phyloP scores from a whole-genome alignment of 2,797 vertebrate species.

The Neosalanx taihuensis region DNA sequence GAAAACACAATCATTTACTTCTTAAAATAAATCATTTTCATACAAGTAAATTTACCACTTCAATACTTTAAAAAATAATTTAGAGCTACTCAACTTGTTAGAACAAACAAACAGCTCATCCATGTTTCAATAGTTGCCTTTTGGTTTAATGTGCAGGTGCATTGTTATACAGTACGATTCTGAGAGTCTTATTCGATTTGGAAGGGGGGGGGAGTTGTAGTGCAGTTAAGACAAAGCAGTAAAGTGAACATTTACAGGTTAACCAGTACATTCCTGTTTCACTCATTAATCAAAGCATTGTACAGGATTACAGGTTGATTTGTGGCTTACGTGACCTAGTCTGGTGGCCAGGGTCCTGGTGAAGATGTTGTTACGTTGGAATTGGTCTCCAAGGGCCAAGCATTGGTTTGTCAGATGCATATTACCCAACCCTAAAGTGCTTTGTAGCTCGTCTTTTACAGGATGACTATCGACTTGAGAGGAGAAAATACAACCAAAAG shows the following conservation, averaged over 20 bases:
- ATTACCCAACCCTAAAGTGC: slow-evolving; percentile 69
- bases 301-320: slow-evolving; percentile 46
- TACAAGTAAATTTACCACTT: slow-evolving; percentile 67
- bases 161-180: slow-evolving; percentile 58
- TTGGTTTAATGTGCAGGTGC: slow-evolving; percentile 62
- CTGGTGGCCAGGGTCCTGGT: slow-evolving; percentile 43
- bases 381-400: slow-evolving; percentile 49
- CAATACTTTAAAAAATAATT: slow-evolving; percentile 66
- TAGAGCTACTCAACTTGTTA: slow-evolving; percentile 63
- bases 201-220: slow-evolving; percentile 36
- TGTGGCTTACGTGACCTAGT: slow-evolving; percentile 36
- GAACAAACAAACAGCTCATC: slow-evolving; percentile 66
- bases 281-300: slow-evolving; percentile 40
- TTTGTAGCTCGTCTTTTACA: slow-evolving; percentile 58
- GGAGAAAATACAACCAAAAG: slow-evolving; percentile 55
- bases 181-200: slow-evolving; percentile 45
- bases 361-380: slow-evolving; percentile 24
- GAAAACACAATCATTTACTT: slow-evolving; percentile 70
- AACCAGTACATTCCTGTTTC: slow-evolving; percentile 34
- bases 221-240: slow-evolving; percentile 58
- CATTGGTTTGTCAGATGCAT: slow-evolving; percentile 47
- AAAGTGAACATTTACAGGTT: slow-evolving; percentile 39
- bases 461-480: slow-evolving; percentile 34
- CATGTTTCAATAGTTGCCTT: slow-evolving; percentile 62
- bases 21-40: slow-evolving; percentile 70